Base-by-base conservation (phyloP, 2,888 invertebrate species). In the Cantharis rustica region DNA sequence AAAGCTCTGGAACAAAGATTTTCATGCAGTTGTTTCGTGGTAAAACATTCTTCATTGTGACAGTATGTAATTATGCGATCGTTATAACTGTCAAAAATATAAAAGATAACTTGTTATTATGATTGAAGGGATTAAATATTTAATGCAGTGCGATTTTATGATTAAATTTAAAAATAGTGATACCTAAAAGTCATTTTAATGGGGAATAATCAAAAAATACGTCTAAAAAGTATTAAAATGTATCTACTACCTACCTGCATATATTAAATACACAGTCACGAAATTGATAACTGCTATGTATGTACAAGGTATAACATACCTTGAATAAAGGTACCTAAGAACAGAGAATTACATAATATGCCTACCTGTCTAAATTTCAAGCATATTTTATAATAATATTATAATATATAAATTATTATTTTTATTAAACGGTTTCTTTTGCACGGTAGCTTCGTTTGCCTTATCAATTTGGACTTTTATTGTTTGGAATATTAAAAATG, bases 11-110 rank as follows among this genome's bases (percentile, higher is more conserved):
- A 72, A 75, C 72, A 75, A 72, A 75, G 68, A 61, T 71, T 23
- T 70, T 20, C 77, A 76, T 74, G 77, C 72, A 72, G 69, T 61
- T 72, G 62, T 69, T 71, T 76, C 74, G 16, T 73, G 61, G 62
- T 63, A 17, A 71, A 72, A 71, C 69, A 77, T 77, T 75, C 77
- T 75, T 77, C 72, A 75, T 77, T 70, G 70, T 77, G 72, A 72
- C 72, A 70, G 73, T 69, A 68, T 78, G 72, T 76, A 80, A 80
- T 80, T 80, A 80, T 47, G 78, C 31, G 73, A 71, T 75, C 78
- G 69, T 80, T 80, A 77, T 80, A 80, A 76, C 79, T 80, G 79
- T 80, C 79, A 80, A 80, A 47, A 80, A 79, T 75, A 77, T 78
- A 76, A 80, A 73, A 74, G 75, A 80, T 75, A 71, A 72, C 73